Percentiles rank a stretch among this genome's conserved stretches.
Evolutionary conservation across 2,888 invertebrate genomes (phyloP).

Genomic region (Drosophila siamana): DNA sequence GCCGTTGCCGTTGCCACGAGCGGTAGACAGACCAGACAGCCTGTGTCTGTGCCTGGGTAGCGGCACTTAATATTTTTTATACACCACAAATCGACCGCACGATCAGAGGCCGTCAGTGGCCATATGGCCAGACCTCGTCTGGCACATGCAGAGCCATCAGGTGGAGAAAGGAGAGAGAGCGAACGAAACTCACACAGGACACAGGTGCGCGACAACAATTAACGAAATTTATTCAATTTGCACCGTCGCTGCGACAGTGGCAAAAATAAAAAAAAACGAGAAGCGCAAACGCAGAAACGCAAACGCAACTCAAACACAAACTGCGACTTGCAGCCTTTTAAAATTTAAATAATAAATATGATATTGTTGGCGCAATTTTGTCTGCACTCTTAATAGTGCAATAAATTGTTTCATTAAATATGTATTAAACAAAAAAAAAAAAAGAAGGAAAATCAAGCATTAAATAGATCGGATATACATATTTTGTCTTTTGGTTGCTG

Average conservation of each 20-base stretch:
- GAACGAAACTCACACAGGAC: constrained; percentile 33
- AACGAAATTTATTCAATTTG: constrained; percentile 80
- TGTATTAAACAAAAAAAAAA: constrained; percentile 32
- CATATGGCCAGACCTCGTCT: no score
- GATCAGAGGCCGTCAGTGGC: constrained; percentile 68
- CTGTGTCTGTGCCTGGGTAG: no score
- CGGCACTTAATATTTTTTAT: constrained; percentile 81
- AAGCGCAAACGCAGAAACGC: constrained; percentile 36
- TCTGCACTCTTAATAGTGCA: constrained; percentile 31
- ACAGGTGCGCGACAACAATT: constrained; percentile 77
- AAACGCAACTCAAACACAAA: no score
- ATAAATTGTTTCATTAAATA: constrained; percentile 54
- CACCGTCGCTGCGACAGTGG: constrained; percentile 52
- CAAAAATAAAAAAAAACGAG: no score
- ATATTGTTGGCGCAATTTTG: constrained; percentile 49
- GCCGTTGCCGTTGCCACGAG: constrained; percentile 42
- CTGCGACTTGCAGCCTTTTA: constrained; percentile 38
- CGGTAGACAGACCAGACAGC: neutral
- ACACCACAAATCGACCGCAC: constrained; percentile 80
- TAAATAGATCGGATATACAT: neutral
- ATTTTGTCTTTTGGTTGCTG: constrained; percentile 19
- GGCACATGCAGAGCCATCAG: no score
- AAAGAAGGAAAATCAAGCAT: no score
- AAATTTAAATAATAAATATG: constrained; percentile 66
- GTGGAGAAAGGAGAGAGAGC: no score